Evolutionary conservation across 2,797 vertebrate species (phyloP).

Genomic region (Meda fulgida): DNA sequence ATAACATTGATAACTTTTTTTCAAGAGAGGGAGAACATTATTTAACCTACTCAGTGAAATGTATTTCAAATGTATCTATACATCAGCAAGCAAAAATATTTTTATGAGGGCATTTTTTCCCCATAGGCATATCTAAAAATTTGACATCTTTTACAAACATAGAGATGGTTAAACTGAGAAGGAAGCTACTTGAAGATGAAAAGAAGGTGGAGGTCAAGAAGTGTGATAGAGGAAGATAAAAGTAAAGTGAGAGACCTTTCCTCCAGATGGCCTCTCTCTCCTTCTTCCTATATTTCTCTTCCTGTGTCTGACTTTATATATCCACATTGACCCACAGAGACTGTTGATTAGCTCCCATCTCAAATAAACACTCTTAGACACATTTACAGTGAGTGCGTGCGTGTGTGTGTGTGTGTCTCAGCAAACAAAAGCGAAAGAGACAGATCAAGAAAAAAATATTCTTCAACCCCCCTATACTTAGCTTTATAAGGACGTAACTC

Average conservation of each 20-base stretch:
- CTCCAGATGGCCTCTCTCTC: constrained; percentile 33
- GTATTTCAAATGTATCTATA: not conserved
- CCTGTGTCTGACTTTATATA: constrained; percentile 29
- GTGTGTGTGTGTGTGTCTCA: constrained; percentile 25
- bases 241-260: constrained; percentile 42
- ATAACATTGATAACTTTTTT: not conserved
- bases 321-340: constrained; percentile 43
- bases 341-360: constrained; percentile 44
- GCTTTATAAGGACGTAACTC: constrained; percentile 3
- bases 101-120: no score
- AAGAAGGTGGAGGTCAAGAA: constrained; percentile 9
- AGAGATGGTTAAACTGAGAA: constrained; percentile 43
- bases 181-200: constrained; percentile 24
- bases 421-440: constrained; percentile 41
- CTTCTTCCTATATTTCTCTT: constrained; percentile 6
- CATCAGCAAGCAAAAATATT: not conserved
- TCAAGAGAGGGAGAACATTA: not conserved
- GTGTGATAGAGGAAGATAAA: constrained; percentile 33
- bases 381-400: constrained; percentile 34
- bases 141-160: no score
- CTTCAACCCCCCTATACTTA: not conserved
- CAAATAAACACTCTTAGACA: constrained; percentile 58
- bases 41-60: constrained; percentile 2
- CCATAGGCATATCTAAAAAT: no score
- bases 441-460: constrained; percentile 48